Evolutionary conservation across 1,140 invertebrate genomes (phyloP).

Genomic region (Calycopis cecrops): DNA sequence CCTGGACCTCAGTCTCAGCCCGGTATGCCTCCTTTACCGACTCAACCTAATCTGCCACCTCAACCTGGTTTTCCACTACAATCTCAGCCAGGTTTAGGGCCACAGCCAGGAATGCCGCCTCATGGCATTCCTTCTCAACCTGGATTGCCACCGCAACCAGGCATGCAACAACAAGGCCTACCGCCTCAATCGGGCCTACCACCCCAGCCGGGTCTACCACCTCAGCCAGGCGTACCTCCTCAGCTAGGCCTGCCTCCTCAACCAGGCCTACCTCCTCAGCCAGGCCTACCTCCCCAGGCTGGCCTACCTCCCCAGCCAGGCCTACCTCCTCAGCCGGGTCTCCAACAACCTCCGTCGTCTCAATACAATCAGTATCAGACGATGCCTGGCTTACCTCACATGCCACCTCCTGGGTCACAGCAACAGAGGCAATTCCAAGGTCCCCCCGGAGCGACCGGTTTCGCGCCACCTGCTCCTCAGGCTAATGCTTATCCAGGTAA

Average conservation of each 20-base stretch:
- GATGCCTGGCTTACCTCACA: slow-evolving; percentile 50
- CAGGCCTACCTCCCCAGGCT: slow-evolving; percentile 34
- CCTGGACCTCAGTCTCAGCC: slow-evolving; percentile 31
- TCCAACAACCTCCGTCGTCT: slow-evolving; percentile 29
- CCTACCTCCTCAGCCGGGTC: slow-evolving; percentile 28
- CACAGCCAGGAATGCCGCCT: slow-evolving; percentile 27
- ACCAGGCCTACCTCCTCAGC: slow-evolving; percentile 37
- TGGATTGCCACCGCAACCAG: slow-evolving; percentile 34
- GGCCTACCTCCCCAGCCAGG: slow-evolving; percentile 24
- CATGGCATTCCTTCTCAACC: slow-evolving; percentile 30
- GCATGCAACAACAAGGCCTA: slow-evolving; percentile 42
- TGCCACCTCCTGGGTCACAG: slow-evolving; percentile 48
- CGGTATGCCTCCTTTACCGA: slow-evolving; percentile 22
- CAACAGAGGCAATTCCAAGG: slow-evolving; percentile 42
- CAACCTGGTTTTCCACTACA: slow-evolving; percentile 36
- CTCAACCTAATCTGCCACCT: slow-evolving; percentile 27
- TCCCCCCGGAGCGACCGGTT: slow-evolving; percentile 27
- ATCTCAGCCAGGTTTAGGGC: slow-evolving; percentile 37
- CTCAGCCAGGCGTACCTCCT: slow-evolving; percentile 19
- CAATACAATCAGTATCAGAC: slow-evolving; percentile 32
- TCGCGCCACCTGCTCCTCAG: slow-evolving; percentile 36
- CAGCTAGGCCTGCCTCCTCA: slow-evolving; percentile 32
- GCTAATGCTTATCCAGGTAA: slow-evolving; percentile 41
- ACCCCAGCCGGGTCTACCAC: slow-evolving; percentile 40
- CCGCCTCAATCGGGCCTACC: slow-evolving; percentile 44